Conservation (phyloP, 2,113 vertebrate species). For the Pomatorhinus ruficollis region DNA sequence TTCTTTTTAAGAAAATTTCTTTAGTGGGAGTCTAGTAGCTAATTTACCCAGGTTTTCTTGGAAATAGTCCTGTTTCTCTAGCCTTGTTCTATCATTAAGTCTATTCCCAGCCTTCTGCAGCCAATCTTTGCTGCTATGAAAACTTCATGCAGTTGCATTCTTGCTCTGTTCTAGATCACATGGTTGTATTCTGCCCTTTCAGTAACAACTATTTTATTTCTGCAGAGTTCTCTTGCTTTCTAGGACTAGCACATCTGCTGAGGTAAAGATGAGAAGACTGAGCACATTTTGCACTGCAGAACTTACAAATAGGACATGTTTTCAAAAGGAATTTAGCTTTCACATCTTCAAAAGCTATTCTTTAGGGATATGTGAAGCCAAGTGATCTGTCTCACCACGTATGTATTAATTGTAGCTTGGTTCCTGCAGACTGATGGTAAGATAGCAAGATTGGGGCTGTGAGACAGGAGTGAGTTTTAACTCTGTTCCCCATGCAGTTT, state of each 20-base stretch:
- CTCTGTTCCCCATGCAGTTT: not conserved
- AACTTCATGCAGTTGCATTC: not conserved
- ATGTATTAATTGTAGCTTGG: not conserved
- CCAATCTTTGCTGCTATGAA: not conserved
- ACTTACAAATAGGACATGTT: not conserved
- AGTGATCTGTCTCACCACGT: not conserved
- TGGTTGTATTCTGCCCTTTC: not conserved
- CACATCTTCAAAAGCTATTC: not conserved
- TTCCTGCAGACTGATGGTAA: not conserved
- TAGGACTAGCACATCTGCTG: not conserved
- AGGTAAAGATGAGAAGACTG: not conserved
- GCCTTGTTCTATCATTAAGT: not conserved
- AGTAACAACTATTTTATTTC: not conserved
- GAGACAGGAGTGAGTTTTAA: not conserved
- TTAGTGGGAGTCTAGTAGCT: not conserved
- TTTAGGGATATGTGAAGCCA: not conserved
- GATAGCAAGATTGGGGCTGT: not conserved
- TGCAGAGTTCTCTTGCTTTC: not conserved
- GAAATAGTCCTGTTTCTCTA: not conserved
- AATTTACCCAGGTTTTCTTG: not conserved
- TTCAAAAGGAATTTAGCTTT: not conserved
- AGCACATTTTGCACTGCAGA: not conserved
- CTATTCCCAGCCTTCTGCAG: not conserved
- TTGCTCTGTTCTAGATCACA: not conserved
- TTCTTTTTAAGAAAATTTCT: not conserved